phyloP scores from a whole-genome alignment of 2,797 vertebrate species.

The Fratercula arctica region DNA sequence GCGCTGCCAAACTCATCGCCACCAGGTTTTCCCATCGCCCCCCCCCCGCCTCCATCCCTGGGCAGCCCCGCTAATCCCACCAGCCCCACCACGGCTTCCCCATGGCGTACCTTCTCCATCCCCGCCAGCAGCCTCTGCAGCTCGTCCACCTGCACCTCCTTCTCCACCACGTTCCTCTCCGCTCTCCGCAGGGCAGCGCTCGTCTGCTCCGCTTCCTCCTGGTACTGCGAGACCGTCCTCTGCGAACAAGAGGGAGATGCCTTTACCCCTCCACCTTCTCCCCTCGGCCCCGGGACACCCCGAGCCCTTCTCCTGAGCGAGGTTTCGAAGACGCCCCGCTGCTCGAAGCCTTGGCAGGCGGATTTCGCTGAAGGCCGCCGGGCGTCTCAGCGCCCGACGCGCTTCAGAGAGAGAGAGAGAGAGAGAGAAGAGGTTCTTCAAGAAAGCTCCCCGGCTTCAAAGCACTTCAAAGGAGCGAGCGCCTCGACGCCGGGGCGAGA shows the following conservation, averaged over 20 bases:
- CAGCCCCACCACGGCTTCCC: accelerated
- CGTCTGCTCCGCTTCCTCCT: slow-evolving; percentile 75
- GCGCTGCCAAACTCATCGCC: not conserved
- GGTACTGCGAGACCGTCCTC: slow-evolving; percentile 77
- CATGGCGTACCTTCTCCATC: slow-evolving; percentile 80
- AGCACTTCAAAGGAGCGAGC: not conserved
- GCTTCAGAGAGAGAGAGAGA: not conserved
- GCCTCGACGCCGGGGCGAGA: not conserved
- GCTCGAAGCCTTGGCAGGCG: not conserved
- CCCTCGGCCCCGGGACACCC: no score
- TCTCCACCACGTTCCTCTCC: slow-evolving; percentile 71
- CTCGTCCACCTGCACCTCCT: slow-evolving; percentile 81
- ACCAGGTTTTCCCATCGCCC: accelerated
- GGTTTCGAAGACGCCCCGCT: accelerated
- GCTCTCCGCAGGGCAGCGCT: slow-evolving; percentile 73
- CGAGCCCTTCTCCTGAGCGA: not conserved
- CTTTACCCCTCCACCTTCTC: not conserved
- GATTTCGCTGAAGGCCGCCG: not conserved
- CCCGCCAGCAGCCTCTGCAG: slow-evolving; percentile 84
- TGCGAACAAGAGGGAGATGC: not conserved
- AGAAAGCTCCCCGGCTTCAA: not conserved
- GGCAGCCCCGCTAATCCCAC: not conserved
- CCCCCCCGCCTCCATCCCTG: not conserved
- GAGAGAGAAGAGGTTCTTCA: not conserved
- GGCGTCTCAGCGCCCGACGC: not conserved